A percentile compares a stretch with the other conserved stretches of the same genome.
These are phyloP conservation scores for Cecidostiba fungosa DNA, from an alignment of 2,888 invertebrate species.

Conservation along the genomic window DNA sequence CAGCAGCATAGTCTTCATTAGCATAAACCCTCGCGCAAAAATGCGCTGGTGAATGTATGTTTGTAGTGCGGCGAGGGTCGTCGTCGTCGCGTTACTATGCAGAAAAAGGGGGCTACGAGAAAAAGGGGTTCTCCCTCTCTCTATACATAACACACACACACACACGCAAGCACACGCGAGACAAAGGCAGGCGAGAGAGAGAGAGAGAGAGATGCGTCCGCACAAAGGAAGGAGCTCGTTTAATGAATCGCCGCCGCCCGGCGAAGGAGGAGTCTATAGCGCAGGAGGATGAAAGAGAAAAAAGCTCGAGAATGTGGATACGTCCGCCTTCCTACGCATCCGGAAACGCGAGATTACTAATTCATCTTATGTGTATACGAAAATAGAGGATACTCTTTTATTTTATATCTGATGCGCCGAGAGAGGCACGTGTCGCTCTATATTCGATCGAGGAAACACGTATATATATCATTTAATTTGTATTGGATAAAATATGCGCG, in stretches of 20 bases:
- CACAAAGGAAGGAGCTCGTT: background rate
- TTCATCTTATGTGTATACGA: background rate
- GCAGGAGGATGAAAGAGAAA: background rate
- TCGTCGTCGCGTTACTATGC: background rate
- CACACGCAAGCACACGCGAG: background rate
- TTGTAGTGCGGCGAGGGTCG: background rate
- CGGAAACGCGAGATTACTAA: background rate
- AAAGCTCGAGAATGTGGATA: slow-evolving; percentile 1
- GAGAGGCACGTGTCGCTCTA: no score
- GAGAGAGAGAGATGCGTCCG: background rate
- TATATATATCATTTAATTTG: no score
- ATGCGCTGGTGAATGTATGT: background rate
- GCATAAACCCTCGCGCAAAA: background rate
- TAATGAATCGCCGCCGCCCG: background rate
- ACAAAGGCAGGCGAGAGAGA: background rate
- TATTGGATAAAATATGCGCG: no score
- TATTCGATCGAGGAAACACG: no score
- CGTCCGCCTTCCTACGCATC: background rate
- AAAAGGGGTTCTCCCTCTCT: background rate
- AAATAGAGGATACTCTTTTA: background rate
- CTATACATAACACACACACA: background rate
- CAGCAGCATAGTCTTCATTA: background rate
- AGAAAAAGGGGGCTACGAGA: slow-evolving; percentile 14
- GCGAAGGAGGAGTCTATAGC: background rate
- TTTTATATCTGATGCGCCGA: no score